phyloP scores from a whole-genome alignment of 2,888 invertebrate species.

The Slavum lentiscoides region DNA sequence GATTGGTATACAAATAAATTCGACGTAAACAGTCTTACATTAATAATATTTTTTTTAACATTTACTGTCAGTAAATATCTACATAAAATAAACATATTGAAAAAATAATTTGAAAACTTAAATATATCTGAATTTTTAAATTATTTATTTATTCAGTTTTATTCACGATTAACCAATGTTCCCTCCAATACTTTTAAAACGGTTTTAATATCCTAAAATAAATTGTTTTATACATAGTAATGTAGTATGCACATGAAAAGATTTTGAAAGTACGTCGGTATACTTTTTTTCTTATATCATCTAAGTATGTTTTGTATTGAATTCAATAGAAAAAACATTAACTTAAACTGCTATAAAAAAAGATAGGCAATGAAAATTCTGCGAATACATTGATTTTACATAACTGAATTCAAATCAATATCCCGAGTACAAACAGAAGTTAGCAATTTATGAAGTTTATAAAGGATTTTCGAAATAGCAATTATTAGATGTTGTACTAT shows the following conservation, averaged over 20 bases:
- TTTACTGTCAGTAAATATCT: too few relatives aligned
- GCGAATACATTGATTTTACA: too few relatives aligned
- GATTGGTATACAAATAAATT: too few relatives aligned
- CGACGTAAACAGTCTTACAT: too few relatives aligned
- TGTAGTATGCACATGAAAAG: not conserved
- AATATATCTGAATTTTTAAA: not conserved
- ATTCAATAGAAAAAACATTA: constrained; percentile 5
- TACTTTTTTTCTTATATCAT: not conserved
- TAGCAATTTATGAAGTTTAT: too few relatives aligned
- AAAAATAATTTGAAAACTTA: too few relatives aligned
- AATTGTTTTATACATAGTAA: not conserved
- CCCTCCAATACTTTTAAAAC: constrained; percentile 1
- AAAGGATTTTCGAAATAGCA: too few relatives aligned
- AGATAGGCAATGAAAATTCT: constrained; percentile 9
- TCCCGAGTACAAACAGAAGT: too few relatives aligned
- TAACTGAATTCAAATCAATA: too few relatives aligned
- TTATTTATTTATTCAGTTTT: constrained; percentile 5
- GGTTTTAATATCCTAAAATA: constrained; percentile 4
- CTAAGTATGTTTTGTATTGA: not conserved
- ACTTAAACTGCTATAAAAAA: not conserved
- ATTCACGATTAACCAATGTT: not conserved
- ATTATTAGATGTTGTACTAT: too few relatives aligned
- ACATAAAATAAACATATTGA: too few relatives aligned
- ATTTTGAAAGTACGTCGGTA: not conserved
- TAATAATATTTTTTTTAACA: too few relatives aligned